Percentiles rank a stretch among this genome's conserved stretches.
Evolutionary conservation across 1,140 invertebrate species (phyloP).

Genomic region (Drosophila elegans): DNA sequence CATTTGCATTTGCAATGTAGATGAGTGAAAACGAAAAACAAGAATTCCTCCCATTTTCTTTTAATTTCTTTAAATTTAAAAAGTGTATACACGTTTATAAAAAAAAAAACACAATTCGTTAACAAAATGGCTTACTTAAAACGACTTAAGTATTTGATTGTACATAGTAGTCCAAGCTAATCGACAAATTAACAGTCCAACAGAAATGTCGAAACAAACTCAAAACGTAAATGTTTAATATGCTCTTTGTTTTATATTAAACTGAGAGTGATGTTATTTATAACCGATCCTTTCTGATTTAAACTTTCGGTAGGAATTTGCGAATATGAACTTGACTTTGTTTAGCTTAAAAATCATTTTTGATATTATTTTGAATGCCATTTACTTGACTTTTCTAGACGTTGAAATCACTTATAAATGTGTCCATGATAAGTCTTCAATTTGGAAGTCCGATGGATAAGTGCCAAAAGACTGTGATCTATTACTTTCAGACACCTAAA

Average conservation of each 20-base stretch:
- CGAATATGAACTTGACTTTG: too few species aligned
- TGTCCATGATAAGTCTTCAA: not conserved
- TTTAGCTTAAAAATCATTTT: too few species aligned
- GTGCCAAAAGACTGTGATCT: not conserved
- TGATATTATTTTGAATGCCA: not conserved
- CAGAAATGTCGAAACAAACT: slow-evolving; percentile 7
- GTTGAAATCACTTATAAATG: not conserved
- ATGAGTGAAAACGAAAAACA: slow-evolving; percentile 37
- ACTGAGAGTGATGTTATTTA: slow-evolving; percentile 15
- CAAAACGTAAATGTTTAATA: slow-evolving; percentile 26
- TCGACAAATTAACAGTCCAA: slow-evolving; percentile 30
- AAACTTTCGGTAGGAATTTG: not conserved
- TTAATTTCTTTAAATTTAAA: slow-evolving; percentile 18
- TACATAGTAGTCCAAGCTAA: slow-evolving; percentile 42
- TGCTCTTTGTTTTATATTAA: slow-evolving; percentile 9
- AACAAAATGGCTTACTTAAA: slow-evolving; percentile 34
- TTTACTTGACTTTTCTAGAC: not conserved
- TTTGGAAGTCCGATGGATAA: too few species aligned
- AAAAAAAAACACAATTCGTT: slow-evolving; percentile 42
- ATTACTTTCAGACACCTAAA: too few species aligned
- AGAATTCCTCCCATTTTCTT: slow-evolving; percentile 31
- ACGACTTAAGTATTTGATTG: slow-evolving; percentile 51
- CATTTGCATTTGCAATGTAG: slow-evolving; percentile 38
- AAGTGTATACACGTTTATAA: slow-evolving; percentile 21
- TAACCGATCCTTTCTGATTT: not conserved